Conservation (phyloP, 2,797 vertebrate species). For the Epinephelus malabaricus region DNA sequence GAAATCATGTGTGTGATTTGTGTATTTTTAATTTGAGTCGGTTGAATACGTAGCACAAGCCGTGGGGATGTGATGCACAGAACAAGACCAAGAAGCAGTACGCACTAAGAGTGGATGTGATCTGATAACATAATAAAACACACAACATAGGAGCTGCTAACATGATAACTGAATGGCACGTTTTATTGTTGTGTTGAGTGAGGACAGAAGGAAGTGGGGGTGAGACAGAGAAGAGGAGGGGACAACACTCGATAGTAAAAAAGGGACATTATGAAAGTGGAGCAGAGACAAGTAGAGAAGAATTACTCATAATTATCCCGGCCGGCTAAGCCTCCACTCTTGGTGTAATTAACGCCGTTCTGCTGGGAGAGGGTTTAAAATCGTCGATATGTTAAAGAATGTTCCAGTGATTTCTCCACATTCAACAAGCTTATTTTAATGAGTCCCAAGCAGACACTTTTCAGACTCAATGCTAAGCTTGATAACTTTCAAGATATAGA, state of each 20-base stretch:
- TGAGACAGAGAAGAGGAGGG: slow-evolving; percentile 24
- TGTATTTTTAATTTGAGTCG: neutral
- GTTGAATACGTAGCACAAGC: slow-evolving; percentile 6
- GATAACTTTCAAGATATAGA: slow-evolving; percentile 25
- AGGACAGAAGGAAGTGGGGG: slow-evolving; percentile 26
- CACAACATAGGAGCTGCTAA: slow-evolving; percentile 63
- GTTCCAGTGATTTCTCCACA: slow-evolving; percentile 47
- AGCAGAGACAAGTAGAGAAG: slow-evolving; percentile 61
- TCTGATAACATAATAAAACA: slow-evolving; percentile 50
- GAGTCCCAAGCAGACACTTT: slow-evolving; percentile 27
- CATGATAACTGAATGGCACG: slow-evolving; percentile 67
- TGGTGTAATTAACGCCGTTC: slow-evolving; percentile 75
- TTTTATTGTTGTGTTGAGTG: slow-evolving; percentile 42
- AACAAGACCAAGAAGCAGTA: slow-evolving; percentile 22
- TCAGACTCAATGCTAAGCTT: neutral
- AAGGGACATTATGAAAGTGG: slow-evolving; percentile 59
- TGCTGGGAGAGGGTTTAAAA: slow-evolving; percentile 53
- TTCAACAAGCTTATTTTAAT: slow-evolving; percentile 51
- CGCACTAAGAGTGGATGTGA: slow-evolving; percentile 17
- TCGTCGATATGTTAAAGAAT: slow-evolving; percentile 48
- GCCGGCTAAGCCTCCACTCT: slow-evolving; percentile 70
- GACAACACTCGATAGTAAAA: slow-evolving; percentile 32
- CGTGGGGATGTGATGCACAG: slow-evolving; percentile 1
- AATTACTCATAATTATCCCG: slow-evolving; percentile 78
- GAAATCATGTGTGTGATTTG: neutral